Evolutionary conservation across 2,797 vertebrate species (phyloP), one percentile per base, ranked within the genome.

Genomic region (Buphagus erythrorhynchus): DNA sequence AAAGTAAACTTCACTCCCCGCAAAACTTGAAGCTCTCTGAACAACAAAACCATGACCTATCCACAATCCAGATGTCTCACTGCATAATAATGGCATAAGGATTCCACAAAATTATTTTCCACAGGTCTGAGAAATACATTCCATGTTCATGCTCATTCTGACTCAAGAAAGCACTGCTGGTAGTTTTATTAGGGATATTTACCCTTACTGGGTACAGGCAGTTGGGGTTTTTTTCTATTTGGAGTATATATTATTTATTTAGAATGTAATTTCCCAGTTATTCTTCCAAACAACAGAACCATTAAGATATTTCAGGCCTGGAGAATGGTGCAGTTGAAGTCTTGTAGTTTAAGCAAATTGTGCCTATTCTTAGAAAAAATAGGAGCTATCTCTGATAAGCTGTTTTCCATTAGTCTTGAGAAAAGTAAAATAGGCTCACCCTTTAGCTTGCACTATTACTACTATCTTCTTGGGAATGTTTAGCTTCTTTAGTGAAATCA

Each of bases 401-500:
- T 79, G 82, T 75, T 84, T 90, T 59, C 88, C 74, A 94, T 91
- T 88, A 94, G 80, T 26, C 62, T 91, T 54, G 26, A 93, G 91
- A 80, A 73, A 74, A 77, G 33, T 66, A 96, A 92, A 94, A 85
- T 5, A 93, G 52, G 61, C 94, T 67, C 88, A 80, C 58, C 69
- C 88, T 95, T 87, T 72, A 77, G 58, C 67, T 93, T 46, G 59
- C 36, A 4, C 92, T 78, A 68, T 71, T 89, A 95, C 86, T 51
- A 51, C 49, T 95, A 54, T 71, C 92, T 97, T 72, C 93, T 71
- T 66, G 55, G 66, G 88, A 94, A 94, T 48, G 67, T 92, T 95
- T 79, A 46, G 61, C 67, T 94, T 67, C 86, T 69, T 95, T 88
- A 96, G 73, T 93, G 88, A 94, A 97, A 97, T 97, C 94, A 97